phyloP scores from a whole-genome alignment of 2,113 vertebrate genomes.

The Alosa alosa region DNA sequence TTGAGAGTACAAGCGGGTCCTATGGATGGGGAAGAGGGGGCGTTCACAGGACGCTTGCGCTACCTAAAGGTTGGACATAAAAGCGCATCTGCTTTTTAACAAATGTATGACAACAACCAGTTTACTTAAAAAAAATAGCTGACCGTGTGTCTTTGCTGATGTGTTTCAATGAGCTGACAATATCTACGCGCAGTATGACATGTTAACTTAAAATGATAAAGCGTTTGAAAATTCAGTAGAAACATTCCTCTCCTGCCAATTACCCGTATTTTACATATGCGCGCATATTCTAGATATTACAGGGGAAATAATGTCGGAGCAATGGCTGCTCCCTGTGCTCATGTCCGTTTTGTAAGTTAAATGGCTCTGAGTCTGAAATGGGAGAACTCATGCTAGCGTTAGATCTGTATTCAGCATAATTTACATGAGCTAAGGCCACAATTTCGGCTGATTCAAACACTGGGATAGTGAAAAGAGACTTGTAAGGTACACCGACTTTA shows the following conservation, averaged over 20 bases:
- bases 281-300: constrained; percentile 51
- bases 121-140: neutral
- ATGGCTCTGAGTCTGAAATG: neutral
- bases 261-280: constrained; percentile 32
- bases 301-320: constrained; percentile 28
- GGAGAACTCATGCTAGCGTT: neutral
- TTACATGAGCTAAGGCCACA: neutral
- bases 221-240: neutral
- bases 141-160: neutral
- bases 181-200: neutral
- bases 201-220: neutral
- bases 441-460: neutral
- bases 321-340: constrained; percentile 59
- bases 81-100: neutral
- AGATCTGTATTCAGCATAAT: neutral
- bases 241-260: neutral
- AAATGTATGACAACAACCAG: neutral
- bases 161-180: neutral
- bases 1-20: constrained; percentile 46
- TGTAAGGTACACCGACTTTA: neutral
- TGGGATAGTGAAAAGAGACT: neutral
- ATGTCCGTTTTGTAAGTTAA: neutral
- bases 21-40: constrained; percentile 39
- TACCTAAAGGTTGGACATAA: neutral
- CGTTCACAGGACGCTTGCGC: constrained; percentile 50